Conservation (phyloP, 1,140 invertebrate species). For the Arctopsyche grandis region DNA sequence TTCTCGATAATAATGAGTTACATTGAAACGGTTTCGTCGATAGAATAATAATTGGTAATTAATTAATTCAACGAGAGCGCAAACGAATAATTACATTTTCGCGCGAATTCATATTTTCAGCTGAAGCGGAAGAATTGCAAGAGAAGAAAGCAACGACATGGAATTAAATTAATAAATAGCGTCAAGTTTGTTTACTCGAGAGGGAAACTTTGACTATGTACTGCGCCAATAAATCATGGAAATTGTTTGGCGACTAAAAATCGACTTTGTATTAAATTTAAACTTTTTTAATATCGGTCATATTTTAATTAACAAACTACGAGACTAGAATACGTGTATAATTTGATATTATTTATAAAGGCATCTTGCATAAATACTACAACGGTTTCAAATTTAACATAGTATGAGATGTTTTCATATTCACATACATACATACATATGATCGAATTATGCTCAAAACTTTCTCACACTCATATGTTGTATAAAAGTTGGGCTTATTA, state of each 20-base stretch:
- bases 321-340: too few relatives aligned
- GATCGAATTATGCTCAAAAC: too few relatives aligned
- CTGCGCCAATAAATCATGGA: background rate
- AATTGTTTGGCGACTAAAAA: too few relatives aligned
- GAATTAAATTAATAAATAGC: conserved; percentile 21
- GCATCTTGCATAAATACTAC: too few relatives aligned
- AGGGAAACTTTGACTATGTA: background rate
- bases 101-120: background rate
- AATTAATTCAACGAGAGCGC: background rate
- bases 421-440: too few relatives aligned
- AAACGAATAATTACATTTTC: background rate
- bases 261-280: too few relatives aligned
- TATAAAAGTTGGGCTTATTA: background rate
- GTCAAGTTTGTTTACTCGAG: conserved; percentile 6
- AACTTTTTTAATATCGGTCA: too few relatives aligned
- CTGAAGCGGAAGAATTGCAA: background rate
- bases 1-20: too few relatives aligned
- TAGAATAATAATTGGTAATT: background rate
- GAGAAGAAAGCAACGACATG: background rate
- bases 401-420: too few relatives aligned
- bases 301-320: too few relatives aligned
- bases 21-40: background rate
- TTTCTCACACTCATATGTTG: background rate
- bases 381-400: too few relatives aligned
- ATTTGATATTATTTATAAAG: too few relatives aligned